A percentile compares a stretch with the other conserved stretches of the same genome.
phyloP scores from a whole-genome alignment of 2,797 vertebrate genomes.

The Sparidentex hasta region DNA sequence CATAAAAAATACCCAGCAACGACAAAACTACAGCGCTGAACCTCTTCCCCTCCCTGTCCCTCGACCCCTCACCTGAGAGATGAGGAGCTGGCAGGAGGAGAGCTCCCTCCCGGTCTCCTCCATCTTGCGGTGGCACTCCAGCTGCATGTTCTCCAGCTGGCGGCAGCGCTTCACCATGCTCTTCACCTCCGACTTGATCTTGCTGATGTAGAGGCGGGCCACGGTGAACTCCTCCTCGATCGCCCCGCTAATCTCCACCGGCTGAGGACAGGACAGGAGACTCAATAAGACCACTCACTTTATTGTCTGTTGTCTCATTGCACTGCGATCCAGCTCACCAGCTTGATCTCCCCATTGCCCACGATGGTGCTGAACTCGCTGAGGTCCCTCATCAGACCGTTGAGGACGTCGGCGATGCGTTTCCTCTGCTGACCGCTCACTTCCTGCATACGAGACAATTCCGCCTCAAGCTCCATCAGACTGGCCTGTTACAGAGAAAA shows the following conservation, averaged over 20 bases:
- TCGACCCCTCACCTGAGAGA: conserved; percentile 88
- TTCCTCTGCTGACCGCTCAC: conserved; percentile 95
- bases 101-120: conserved; percentile 94
- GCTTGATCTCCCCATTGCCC: conserved; percentile 96
- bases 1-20: background rate
- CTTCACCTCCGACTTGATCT: conserved; percentile 98
- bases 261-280: conserved; percentile 79
- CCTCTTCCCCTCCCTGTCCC: background rate
- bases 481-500: conserved; percentile 82
- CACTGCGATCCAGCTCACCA: conserved; percentile 84
- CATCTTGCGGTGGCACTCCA: conserved; percentile 97
- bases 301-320: background rate
- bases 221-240: conserved; percentile 97
- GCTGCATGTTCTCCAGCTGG: conserved; percentile 94
- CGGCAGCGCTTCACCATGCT: conserved; percentile 96
- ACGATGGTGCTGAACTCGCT: conserved; percentile 97
- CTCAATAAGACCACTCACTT: background rate
- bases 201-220: conserved; percentile 95
- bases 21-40: background rate
- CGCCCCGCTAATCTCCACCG: conserved; percentile 94
- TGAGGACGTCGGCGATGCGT: conserved; percentile 94
- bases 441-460: conserved; percentile 94
- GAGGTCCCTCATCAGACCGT: conserved; percentile 96
- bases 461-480: conserved; percentile 93
- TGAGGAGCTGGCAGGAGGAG: conserved; percentile 95